A percentile compares a stretch with the other conserved stretches of the same genome.
Evolutionary conservation across 2,797 vertebrate species (phyloP).

Genomic region (Myotis findleyi): DNA sequence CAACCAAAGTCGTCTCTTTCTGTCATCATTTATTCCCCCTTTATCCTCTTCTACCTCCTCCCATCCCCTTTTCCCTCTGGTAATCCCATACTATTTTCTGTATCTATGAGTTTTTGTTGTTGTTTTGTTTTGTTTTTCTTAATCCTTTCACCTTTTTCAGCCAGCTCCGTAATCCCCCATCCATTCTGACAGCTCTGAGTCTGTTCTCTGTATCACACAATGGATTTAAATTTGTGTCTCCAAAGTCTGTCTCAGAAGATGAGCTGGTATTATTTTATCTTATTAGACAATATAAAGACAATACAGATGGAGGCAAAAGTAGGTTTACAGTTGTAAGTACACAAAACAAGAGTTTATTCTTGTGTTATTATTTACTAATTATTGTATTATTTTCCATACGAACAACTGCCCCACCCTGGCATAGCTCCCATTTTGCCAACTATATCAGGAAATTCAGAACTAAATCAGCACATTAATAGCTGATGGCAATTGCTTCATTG

Average conservation of each 20-base stretch:
- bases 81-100: neutral
- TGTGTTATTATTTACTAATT: neutral
- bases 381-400: neutral
- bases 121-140: neutral
- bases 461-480: neutral
- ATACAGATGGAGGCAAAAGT: neutral
- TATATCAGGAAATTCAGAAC: neutral
- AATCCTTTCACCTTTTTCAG: neutral
- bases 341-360: neutral
- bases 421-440: neutral
- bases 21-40: neutral
- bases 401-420: neutral
- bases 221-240: neutral
- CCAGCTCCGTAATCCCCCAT: neutral
- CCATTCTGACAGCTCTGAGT: no score
- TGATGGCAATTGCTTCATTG: neutral
- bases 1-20: neutral
- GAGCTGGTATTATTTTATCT: neutral
- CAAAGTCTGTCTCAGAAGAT: neutral
- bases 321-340: neutral
- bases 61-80: neutral
- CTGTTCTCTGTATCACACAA: neutral
- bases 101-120: neutral
- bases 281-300: neutral
- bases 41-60: neutral